These are phyloP conservation scores for Harlomillsia oculata DNA, from an alignment of 1,140 invertebrate genomes.

Conservation along the genomic window DNA sequence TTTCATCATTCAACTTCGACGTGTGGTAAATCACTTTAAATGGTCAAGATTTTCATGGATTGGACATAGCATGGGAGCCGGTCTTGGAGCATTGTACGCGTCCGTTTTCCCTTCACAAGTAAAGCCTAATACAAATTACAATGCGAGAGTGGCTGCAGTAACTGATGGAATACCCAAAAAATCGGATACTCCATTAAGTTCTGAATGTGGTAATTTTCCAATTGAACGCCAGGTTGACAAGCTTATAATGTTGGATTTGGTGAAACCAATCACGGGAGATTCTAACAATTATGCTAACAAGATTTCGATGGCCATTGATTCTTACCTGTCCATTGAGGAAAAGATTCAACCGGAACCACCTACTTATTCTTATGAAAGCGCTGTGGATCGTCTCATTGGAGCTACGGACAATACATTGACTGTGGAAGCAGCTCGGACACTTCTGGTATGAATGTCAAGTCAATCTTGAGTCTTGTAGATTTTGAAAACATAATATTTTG, in stretches of 20 bases:
- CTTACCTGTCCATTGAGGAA: conserved; percentile 14
- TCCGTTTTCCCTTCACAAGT: conserved; percentile 20
- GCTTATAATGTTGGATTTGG: conserved; percentile 23
- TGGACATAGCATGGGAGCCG: conserved; percentile 29
- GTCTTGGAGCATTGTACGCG: conserved; percentile 19
- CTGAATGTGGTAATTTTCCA: neutral
- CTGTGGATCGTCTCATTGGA: conserved; percentile 12
- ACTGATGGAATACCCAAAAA: no score
- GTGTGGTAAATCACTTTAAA: conserved; percentile 21
- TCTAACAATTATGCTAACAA: neutral
- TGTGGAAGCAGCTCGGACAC: conserved; percentile 16
- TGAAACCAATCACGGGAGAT: conserved; percentile 20
- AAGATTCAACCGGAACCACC: conserved; percentile 22
- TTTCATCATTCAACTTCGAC: conserved; percentile 14
- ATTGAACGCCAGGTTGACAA: conserved; percentile 8
- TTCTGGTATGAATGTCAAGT: conserved; percentile 25
- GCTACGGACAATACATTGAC: conserved; percentile 21
- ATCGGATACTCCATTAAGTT: no score
- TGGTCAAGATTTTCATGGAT: conserved; percentile 28
- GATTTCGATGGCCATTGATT: conserved; percentile 8
- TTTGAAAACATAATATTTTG: no score
- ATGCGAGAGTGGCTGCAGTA: neutral
- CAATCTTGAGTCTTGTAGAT: neutral
- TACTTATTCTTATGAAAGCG: conserved; percentile 17
- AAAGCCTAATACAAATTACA: neutral